A percentile compares a stretch with the other conserved stretches of the same genome.
Conservation (phyloP, 2,113 vertebrate species). For the Psittacula cyanocephala region DNA sequence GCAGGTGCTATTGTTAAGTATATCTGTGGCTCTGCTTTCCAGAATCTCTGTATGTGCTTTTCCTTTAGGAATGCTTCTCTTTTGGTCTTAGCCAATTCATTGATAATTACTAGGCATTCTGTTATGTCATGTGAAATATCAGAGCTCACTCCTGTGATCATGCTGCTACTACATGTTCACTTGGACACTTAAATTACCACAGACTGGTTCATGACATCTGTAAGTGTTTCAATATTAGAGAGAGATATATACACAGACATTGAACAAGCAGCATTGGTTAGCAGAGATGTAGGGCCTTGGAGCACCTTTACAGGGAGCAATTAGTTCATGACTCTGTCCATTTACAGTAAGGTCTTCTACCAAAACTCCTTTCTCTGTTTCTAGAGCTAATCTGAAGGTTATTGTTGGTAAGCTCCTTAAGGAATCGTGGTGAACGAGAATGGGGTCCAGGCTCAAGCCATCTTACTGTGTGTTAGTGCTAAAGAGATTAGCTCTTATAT, state of each 20-base stretch:
- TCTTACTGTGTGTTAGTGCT: background rate
- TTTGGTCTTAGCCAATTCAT: background rate
- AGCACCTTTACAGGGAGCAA: background rate
- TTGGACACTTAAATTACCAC: slow-evolving; percentile 6
- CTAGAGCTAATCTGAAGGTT: background rate
- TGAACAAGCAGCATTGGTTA: background rate
- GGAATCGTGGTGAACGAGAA: background rate
- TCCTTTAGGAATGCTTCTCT: background rate
- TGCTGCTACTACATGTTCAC: background rate
- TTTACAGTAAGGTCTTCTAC: background rate
- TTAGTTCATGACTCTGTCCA: background rate
- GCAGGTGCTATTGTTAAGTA: slow-evolving; percentile 1
- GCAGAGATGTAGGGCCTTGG: background rate
- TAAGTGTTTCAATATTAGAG: background rate
- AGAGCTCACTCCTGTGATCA: background rate
- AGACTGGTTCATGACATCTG: background rate
- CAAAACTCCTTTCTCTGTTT: background rate
- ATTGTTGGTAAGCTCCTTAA: background rate
- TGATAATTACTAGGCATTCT: slow-evolving; percentile 9
- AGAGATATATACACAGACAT: background rate
- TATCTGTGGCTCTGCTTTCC: background rate
- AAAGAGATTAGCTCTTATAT: background rate
- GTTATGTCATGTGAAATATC: background rate
- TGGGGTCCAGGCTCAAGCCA: background rate
- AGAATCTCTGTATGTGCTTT: background rate